Evolutionary conservation across 2,797 vertebrate genomes (phyloP).

Genomic region (Acipenser oxyrinchus): DNA sequence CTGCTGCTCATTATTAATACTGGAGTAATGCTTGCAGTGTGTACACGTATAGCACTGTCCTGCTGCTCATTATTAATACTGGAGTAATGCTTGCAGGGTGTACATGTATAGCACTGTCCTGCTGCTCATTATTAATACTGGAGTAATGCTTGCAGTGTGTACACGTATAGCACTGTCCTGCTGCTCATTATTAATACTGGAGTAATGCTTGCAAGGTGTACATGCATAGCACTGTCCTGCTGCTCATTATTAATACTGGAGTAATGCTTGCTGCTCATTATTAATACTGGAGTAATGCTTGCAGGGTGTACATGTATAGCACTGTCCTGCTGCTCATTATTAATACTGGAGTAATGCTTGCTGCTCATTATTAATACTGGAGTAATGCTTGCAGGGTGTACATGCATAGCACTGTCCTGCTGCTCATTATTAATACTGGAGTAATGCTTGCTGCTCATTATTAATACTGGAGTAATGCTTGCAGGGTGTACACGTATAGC

Average conservation of each 20-base stretch:
- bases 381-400: conserved; percentile 8
- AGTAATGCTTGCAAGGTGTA: conserved; percentile 8
- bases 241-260: no score
- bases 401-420: no score
- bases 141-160: conserved; percentile 8
- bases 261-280: no score
- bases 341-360: no score
- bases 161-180: no score
- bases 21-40: conserved; percentile 7
- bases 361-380: no score
- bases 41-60: background rate
- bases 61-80: background rate
- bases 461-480: conserved; percentile 10
- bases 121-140: background rate
- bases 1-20: background rate
- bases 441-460: no score
- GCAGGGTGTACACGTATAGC: background rate
- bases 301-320: background rate
- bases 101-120: background rate
- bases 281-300: conserved; percentile 10
- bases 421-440: no score
- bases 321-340: no score
- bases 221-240: no score
- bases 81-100: conserved; percentile 8
- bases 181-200: background rate